A percentile compares a stretch with the other conserved stretches of the same genome.
phyloP scores from a whole-genome alignment of 1,140 invertebrate genomes.

The Cydia strobilella region DNA sequence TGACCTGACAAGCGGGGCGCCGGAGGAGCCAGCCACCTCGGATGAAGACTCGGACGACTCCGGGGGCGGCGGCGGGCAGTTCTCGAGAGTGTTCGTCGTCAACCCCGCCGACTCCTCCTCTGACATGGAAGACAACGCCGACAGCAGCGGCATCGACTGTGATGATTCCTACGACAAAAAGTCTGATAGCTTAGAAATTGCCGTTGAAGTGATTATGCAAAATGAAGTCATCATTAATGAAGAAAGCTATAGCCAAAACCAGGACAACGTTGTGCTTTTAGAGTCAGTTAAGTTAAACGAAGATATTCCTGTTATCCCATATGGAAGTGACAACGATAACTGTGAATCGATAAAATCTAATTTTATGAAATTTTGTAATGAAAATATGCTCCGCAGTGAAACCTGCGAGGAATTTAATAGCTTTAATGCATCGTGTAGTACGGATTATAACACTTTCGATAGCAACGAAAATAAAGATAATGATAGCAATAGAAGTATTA shows the following conservation, averaged over 20 bases:
- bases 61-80: conserved; percentile 84
- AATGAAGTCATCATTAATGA: conserved; percentile 52
- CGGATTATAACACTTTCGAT: conserved; percentile 60
- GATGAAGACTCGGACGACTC: conserved; percentile 85
- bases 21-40: conserved; percentile 72
- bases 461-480: conserved; percentile 61
- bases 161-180: conserved; percentile 73
- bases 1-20: conserved; percentile 73
- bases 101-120: conserved; percentile 85
- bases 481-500: conserved; percentile 51
- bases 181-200: conserved; percentile 68
- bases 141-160: conserved; percentile 79
- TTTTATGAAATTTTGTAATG: conserved; percentile 67
- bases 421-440: conserved; percentile 64
- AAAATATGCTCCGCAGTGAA: conserved; percentile 73
- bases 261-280: conserved; percentile 60
- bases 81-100: conserved; percentile 87
- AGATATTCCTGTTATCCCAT: conserved; percentile 60
- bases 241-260: conserved; percentile 49
- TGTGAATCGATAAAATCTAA: conserved; percentile 52
- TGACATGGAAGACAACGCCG: conserved; percentile 81
- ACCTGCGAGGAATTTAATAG: conserved; percentile 72
- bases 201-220: conserved; percentile 55
- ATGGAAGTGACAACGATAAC: conserved; percentile 49
- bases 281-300: conserved; percentile 66